phyloP scores from a whole-genome alignment of 1,140 invertebrate species.

The Pomacea maculata region DNA sequence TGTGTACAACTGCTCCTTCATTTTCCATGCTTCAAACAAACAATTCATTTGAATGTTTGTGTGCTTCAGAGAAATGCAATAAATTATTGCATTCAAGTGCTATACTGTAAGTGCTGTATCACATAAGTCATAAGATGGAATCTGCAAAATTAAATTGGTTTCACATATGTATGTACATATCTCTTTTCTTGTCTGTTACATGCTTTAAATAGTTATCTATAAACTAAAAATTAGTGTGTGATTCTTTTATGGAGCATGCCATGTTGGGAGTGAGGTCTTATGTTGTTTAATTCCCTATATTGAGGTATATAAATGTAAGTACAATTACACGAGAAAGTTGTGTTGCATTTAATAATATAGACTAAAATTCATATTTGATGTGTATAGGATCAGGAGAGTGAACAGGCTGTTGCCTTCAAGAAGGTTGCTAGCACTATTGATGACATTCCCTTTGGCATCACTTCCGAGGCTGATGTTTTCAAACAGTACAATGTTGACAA shows the following conservation, averaged over 20 bases:
- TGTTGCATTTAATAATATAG: background rate
- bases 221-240: too few species aligned
- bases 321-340: background rate
- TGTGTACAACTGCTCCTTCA: background rate
- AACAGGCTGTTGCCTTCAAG: slow-evolving; percentile 85
- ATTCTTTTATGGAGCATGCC: too few species aligned
- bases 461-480: slow-evolving; percentile 79
- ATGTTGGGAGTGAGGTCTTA: too few species aligned
- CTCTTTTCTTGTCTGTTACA: too few species aligned
- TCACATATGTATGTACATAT: too few species aligned
- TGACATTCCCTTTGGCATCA: slow-evolving; percentile 90
- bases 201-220: too few species aligned
- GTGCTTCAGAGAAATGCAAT: too few species aligned
- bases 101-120: too few species aligned
- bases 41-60: too few species aligned
- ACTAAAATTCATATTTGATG: background rate
- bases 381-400: slow-evolving; percentile 74
- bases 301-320: background rate
- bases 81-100: too few species aligned
- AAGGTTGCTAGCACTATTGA: slow-evolving; percentile 82
- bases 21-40: background rate
- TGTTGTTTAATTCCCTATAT: background rate
- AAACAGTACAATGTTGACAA: slow-evolving; percentile 76
- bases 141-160: too few species aligned
- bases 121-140: too few species aligned